Evolutionary conservation across 2,797 vertebrate genomes (phyloP), one percentile per base, ranked within the genome.

Genomic region (Lates japonicus): DNA sequence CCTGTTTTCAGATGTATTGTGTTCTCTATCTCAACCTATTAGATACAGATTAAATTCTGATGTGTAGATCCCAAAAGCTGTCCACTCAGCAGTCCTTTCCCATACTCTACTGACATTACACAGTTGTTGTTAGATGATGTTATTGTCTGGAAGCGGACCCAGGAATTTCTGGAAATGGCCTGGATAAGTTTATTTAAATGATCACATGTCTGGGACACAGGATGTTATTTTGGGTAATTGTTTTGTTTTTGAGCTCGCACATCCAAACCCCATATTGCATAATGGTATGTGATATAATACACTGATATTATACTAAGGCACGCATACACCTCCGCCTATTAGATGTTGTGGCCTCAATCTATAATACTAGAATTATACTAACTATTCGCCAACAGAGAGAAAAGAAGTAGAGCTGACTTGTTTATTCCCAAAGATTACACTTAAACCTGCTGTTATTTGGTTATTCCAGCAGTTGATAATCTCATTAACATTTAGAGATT

Each of bases 151-250:
- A 87, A 64, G 66, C 33, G 52, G 57, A 73, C 81, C 73, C 41
- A 76, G 71, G 80, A 89, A 84, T 82, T 85, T 88, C 61, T 71
- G 65, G 72, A 83, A 82, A 83, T 65, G 67, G 62, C 76, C 77
- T 65, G 39, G 48, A 77, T 62, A 57, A 6, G 20, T 86, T 81
- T 77, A 44, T 75, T 76, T 63, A 74, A 87, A 84, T 80, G 70
- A 83, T 80, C 68, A 84, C 75, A 86, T 78, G 81, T 85, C 82
- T 86, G 82, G 66, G 64, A 82, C 51, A 70, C 55, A 71, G 67
- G 68, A 70, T 83, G 61, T 77, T 67, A 75, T 82, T 84, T 78
- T 42, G 65, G 46, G 51, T 79, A 80, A 84, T 68, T 75, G 80
- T 79, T 84, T 83, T 87, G 84, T 83, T 84, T 88, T 85, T 41